Evolutionary conservation across 2,888 invertebrate species (phyloP).

Genomic region (Protophormia terraenovae): DNA sequence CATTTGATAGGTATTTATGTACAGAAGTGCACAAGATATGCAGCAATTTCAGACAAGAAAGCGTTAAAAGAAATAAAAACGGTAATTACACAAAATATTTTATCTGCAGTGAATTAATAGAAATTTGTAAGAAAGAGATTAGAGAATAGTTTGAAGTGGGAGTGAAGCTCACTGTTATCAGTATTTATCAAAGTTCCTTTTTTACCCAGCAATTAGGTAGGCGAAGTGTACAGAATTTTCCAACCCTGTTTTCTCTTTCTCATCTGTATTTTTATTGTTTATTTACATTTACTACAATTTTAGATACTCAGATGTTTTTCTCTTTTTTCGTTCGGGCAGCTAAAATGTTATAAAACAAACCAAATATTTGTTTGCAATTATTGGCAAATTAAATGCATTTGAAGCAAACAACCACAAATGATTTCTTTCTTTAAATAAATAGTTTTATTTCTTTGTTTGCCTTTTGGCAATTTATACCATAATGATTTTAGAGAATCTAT

Average conservation of each 20-base stretch:
- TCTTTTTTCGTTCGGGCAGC: too few relatives aligned
- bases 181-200: too few relatives aligned
- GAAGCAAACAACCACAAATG: slow-evolving; percentile 40
- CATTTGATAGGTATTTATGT: too few relatives aligned
- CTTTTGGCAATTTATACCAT: slow-evolving; percentile 4
- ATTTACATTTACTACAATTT: slow-evolving; percentile 37
- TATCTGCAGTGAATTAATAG: too few relatives aligned
- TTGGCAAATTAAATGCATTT: slow-evolving; percentile 60
- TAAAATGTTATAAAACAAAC: slow-evolving; percentile 29
- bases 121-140: too few relatives aligned
- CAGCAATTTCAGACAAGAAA: too few relatives aligned
- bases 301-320: slow-evolving; percentile 7
- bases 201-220: too few relatives aligned
- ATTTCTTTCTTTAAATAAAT: not conserved
- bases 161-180: too few relatives aligned
- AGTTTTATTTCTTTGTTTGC: slow-evolving; percentile 5
- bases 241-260: not conserved
- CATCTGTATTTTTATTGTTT: not conserved
- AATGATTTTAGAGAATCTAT: not conserved
- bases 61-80: too few relatives aligned
- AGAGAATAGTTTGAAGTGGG: too few relatives aligned
- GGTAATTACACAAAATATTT: too few relatives aligned
- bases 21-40: too few relatives aligned
- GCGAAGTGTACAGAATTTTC: not conserved
- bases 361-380: slow-evolving; percentile 50